phyloP scores from a whole-genome alignment of 2,888 invertebrate genomes.

The Pristionchus fissidentatus region DNA sequence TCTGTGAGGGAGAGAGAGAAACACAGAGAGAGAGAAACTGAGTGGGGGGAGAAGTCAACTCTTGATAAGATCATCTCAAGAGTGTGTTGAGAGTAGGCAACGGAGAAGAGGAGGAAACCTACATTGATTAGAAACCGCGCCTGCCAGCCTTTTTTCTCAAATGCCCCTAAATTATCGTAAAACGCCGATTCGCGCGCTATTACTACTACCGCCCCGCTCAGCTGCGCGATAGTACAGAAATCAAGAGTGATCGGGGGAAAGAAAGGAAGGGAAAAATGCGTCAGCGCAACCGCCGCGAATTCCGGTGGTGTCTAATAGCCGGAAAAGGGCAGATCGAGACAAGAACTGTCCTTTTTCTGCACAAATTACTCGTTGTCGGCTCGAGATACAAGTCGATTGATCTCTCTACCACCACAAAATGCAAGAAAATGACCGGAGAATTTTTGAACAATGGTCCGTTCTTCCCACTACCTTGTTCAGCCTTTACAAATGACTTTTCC shows the following conservation, averaged over 20 bases:
- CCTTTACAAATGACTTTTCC: background rate
- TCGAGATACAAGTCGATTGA: background rate
- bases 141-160: background rate
- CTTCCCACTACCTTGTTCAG: no score
- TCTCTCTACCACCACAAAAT: no score
- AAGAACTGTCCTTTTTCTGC: conserved; percentile 21
- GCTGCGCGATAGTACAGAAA: conserved; percentile 20
- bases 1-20: conserved; percentile 16
- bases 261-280: background rate
- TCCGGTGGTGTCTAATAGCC: conserved; percentile 27
- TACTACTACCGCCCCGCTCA: background rate
- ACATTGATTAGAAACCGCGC: background rate
- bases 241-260: background rate
- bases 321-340: conserved; percentile 32
- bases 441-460: no score
- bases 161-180: background rate
- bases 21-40: background rate
- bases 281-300: no score
- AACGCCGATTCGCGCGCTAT: background rate
- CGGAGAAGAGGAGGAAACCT: conserved; percentile 2
- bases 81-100: background rate
- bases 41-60: conserved; percentile 33
- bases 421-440: no score
- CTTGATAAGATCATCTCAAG: conserved; percentile 34
- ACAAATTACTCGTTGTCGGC: conserved; percentile 7